Percentiles rank a stretch among this genome's conserved stretches.
These are phyloP conservation scores for Rhogogaster chlorosoma DNA, from an alignment of 2,888 invertebrate species.

Conservation along the genomic window DNA sequence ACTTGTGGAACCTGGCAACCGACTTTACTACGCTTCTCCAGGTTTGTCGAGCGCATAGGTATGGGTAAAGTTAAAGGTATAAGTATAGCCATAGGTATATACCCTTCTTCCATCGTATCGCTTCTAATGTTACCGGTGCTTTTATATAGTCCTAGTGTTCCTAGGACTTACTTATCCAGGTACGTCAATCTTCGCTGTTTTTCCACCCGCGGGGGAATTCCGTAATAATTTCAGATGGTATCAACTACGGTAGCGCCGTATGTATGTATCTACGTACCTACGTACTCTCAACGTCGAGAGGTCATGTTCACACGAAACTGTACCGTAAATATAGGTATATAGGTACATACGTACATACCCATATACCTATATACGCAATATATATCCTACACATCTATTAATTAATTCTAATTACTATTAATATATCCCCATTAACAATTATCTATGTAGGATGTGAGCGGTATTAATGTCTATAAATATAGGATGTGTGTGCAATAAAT, in stretches of 20 bases:
- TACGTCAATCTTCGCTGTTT: constrained; percentile 55
- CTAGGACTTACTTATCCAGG: constrained; percentile 56
- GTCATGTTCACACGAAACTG: constrained; percentile 75
- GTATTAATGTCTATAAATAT: constrained; percentile 18
- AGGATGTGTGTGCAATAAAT: neutral
- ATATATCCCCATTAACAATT: constrained; percentile 57
- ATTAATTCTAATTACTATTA: constrained; percentile 74
- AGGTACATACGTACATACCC: constrained; percentile 16
- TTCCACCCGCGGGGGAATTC: constrained; percentile 62
- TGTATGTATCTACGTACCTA: constrained; percentile 15
- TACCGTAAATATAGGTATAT: constrained; percentile 54
- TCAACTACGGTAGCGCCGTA: constrained; percentile 41
- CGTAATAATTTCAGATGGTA: constrained; percentile 64
- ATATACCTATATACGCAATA: constrained; percentile 11
- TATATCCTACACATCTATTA: constrained; percentile 55
- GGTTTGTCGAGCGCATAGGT: neutral
- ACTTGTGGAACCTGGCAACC: constrained; percentile 62
- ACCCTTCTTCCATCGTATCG: neutral
- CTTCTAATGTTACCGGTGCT: constrained; percentile 45
- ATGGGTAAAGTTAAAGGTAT: neutral
- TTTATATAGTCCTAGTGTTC: constrained; percentile 57
- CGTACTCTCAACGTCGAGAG: constrained; percentile 57
- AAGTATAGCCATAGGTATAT: constrained; percentile 1
- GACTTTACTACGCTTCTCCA: constrained; percentile 52
- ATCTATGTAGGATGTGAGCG: constrained; percentile 20